phyloP scores from a whole-genome alignment of 92 coral and sea anemone species.

The Anthopleura xanthogrammica region DNA sequence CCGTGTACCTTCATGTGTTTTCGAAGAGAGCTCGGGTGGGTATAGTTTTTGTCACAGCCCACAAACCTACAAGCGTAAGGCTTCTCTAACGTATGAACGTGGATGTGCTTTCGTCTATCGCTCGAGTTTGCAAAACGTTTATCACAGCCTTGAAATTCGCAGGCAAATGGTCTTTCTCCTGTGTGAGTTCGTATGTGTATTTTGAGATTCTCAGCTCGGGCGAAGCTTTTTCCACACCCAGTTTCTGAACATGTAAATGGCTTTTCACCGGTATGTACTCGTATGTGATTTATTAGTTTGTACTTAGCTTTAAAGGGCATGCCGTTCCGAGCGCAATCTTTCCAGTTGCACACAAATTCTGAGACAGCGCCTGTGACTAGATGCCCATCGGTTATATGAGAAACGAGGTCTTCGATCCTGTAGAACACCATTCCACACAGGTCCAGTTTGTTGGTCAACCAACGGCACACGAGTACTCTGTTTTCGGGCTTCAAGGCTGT shows the following conservation, averaged over 20 bases:
- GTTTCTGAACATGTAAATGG: constrained; percentile 90
- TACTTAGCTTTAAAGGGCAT: constrained; percentile 98
- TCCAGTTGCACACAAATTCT: constrained; percentile 92
- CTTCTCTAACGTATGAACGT: constrained; percentile 94
- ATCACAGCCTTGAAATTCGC: constrained; percentile 94
- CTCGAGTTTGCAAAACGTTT: constrained; percentile 98
- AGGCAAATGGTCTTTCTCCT: constrained; percentile 94
- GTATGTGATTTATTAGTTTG: constrained; percentile 90
- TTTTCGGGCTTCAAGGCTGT: constrained; percentile 5
- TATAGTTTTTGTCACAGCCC: constrained; percentile 95
- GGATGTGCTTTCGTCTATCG: constrained; percentile 93
- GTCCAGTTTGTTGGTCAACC: constrained; percentile 65
- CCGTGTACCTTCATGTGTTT: constrained; percentile 96
- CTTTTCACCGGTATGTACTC: constrained; percentile 98
- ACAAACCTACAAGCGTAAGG: constrained; percentile 94
- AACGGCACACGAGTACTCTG: constrained; percentile 73
- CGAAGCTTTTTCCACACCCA: constrained; percentile 91
- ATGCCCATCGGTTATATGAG: constrained; percentile 88
- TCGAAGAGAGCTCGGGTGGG: constrained; percentile 95
- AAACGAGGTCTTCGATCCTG: constrained; percentile 81
- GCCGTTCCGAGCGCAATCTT: constrained; percentile 87
- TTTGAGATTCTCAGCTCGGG: constrained; percentile 96
- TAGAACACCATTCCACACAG: constrained; percentile 86
- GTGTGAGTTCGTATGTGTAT: constrained; percentile 94
- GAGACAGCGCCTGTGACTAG: constrained; percentile 61